Conservation (phyloP, 2,113 vertebrate species). For the Dryoscopus gambensis region DNA sequence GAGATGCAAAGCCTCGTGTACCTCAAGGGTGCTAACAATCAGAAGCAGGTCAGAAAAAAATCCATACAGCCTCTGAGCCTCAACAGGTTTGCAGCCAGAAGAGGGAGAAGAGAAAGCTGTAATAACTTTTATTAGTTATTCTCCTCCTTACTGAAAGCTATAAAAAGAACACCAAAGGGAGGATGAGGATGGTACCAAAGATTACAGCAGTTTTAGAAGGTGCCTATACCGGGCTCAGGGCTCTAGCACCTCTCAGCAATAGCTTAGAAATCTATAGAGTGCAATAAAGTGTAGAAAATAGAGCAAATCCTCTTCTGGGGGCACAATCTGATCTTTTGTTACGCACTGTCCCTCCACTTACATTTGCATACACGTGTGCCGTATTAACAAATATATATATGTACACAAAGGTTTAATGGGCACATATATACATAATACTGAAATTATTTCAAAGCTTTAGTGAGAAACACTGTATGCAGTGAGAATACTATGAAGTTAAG, state of each 20-base stretch:
- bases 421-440: neutral
- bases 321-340: neutral
- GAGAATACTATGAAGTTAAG: neutral
- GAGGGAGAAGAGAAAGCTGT: neutral
- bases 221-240: neutral
- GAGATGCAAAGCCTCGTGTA: neutral
- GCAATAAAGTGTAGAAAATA: neutral
- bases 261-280: neutral
- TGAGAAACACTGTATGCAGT: neutral
- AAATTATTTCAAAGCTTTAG: neutral
- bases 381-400: neutral
- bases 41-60: neutral
- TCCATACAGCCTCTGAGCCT: neutral
- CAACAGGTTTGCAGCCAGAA: neutral
- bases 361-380: neutral
- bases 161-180: neutral
- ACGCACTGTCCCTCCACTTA: neutral
- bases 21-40: neutral
- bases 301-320: neutral
- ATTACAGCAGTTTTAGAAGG: neutral
- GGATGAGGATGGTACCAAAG: neutral
- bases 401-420: neutral
- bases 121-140: neutral
- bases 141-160: neutral
- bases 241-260: neutral